Base-by-base conservation (phyloP, 2,888 invertebrate species). In the Drymonia ruficornis region DNA sequence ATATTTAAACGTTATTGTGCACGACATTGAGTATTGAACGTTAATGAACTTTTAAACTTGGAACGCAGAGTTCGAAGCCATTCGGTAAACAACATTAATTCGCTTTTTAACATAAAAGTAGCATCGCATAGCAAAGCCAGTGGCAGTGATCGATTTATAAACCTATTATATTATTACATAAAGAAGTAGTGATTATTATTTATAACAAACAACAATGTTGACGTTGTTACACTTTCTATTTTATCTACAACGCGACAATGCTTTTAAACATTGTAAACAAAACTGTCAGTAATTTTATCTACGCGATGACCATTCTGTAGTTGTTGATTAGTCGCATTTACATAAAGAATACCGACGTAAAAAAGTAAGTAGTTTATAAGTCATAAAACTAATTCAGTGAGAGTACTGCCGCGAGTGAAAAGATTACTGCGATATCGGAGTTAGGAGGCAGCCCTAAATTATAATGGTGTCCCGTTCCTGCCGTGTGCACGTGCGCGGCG, bases 401-500 rank as follows among this genome's bases (percentile, higher is more conserved):
- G 50, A 57, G 60, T 61, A 58, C 52, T 55, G 58, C 52, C 61
- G 54, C 48, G 53, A 56, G 56, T 67, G 52, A 55, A 61, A 71
- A 72, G 59, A 63, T 63, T 61, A 53, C 63, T 53, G 19, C 71
- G 69, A 67, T 78, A 70, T 78, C 75, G 75, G 61, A 72, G 72
- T 66, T 65, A 56, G 55, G 63, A 59, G 71, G 61, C 77, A 76
- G 56, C 76, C 81, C 78, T 74, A 66, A 59, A 56, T 68, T 72
- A 70, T 76, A 78, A 77, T 79, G 76, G 71, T 74, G 72, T 72
- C 74, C 80, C 79, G 78, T 80, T 78, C 76, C 76, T 74, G 76
- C 70, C 76, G 78, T 80, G 83, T 82, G 84, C 88, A 89, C 89
- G 89, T 89, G 89, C 86, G 81, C 76, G 78, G 59, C 87, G 87